Evolutionary conservation across 2,797 vertebrate genomes (phyloP).

Genomic region (Merluccius polli): DNA sequence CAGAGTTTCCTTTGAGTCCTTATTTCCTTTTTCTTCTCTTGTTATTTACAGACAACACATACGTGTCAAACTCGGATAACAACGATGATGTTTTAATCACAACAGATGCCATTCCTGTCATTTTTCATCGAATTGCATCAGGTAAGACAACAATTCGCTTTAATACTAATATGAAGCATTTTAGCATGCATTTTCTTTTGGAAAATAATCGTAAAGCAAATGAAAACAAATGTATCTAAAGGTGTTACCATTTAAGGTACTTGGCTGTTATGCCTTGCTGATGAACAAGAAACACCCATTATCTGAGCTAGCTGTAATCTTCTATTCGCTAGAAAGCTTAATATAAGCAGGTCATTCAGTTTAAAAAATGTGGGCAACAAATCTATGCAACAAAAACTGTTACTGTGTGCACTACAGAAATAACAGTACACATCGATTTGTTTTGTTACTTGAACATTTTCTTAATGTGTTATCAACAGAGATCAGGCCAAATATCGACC

Average conservation of each 20-base stretch:
- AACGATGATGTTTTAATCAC: constrained; percentile 88
- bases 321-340: neutral
- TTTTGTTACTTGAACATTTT: neutral
- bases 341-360: neutral
- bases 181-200: too few species aligned
- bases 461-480: constrained; percentile 66
- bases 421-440: neutral
- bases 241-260: too few species aligned
- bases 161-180: neutral
- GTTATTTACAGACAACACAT: constrained; percentile 81
- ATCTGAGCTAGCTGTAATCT: too few species aligned
- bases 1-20: neutral
- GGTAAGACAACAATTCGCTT: constrained; percentile 67
- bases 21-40: neutral
- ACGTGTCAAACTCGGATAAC: constrained; percentile 88
- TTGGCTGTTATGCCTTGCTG: too few species aligned
- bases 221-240: too few species aligned
- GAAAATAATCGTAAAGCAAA: too few species aligned
- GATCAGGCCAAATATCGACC: constrained; percentile 81
- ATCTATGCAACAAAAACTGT: neutral
- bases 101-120: constrained; percentile 85
- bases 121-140: constrained; percentile 86
- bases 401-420: neutral
- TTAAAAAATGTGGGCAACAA: neutral
- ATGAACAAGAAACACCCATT: too few species aligned